Conservation (phyloP, 1,140 invertebrate genomes). For the Macrocentrus cingulum region DNA sequence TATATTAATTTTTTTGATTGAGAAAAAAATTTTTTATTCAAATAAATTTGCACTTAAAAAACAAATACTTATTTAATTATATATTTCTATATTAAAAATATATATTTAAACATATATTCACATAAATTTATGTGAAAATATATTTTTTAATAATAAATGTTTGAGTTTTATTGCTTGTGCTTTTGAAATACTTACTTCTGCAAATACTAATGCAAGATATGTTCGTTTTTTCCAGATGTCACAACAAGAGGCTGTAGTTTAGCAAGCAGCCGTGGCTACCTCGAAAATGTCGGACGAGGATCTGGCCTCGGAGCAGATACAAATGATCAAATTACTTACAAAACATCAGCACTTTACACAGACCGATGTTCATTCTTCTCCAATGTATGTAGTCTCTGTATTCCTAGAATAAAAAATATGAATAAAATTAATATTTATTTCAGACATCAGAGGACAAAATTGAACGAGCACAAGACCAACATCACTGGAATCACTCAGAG, state of each 20-base stretch:
- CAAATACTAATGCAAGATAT: neutral
- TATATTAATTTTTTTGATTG: slow-evolving; percentile 33
- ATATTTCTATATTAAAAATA: neutral
- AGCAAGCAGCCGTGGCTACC: slow-evolving; percentile 45
- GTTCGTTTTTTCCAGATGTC: slow-evolving; percentile 36
- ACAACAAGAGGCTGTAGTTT: slow-evolving; percentile 48
- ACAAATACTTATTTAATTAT: neutral
- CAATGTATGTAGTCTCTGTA: slow-evolving; percentile 43
- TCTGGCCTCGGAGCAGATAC: slow-evolving; percentile 18
- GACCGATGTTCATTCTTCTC: slow-evolving; percentile 51
- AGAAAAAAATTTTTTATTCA: neutral
- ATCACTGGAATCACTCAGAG: slow-evolving; percentile 54
- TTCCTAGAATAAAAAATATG: neutral
- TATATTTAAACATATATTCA: too few species aligned
- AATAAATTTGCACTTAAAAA: neutral
- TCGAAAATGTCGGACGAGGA: slow-evolving; percentile 38
- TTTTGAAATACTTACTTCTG: too few species aligned
- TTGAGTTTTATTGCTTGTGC: too few species aligned
- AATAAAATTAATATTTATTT: slow-evolving; percentile 2
- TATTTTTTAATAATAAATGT: too few species aligned
- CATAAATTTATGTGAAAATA: too few species aligned
- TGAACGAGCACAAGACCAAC: slow-evolving; percentile 40
- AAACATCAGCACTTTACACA: slow-evolving; percentile 40
- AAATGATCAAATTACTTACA: slow-evolving; percentile 28
- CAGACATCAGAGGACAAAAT: slow-evolving; percentile 23